Percentiles rank a stretch among this genome's conserved stretches.
phyloP scores from a whole-genome alignment of 2,888 invertebrate species.

The Caenorhabditis imperialis region DNA sequence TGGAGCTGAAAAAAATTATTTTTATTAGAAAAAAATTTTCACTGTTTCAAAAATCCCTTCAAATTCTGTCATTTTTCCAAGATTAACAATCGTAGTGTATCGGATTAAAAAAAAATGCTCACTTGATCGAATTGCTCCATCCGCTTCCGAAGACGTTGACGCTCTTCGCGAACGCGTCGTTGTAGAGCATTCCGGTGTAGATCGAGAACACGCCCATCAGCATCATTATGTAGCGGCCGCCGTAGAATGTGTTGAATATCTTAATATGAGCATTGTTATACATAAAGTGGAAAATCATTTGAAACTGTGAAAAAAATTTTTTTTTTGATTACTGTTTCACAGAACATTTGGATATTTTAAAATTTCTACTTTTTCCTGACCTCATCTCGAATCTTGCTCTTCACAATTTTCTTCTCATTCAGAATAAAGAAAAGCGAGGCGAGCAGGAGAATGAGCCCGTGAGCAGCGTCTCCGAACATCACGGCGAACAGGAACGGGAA shows the following conservation, averaged over 20 bases:
- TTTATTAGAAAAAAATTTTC: background rate
- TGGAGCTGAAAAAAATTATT: slow-evolving; percentile 26
- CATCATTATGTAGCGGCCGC: slow-evolving; percentile 73
- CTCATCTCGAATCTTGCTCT: slow-evolving; percentile 72
- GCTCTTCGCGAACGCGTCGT: slow-evolving; percentile 76
- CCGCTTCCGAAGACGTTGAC: slow-evolving; percentile 79
- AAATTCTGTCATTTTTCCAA: slow-evolving; percentile 1
- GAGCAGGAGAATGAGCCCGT: slow-evolving; percentile 90
- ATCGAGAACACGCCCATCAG: slow-evolving; percentile 75
- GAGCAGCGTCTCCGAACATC: slow-evolving; percentile 98
- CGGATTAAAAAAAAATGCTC: slow-evolving; percentile 2
- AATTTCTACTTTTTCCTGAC: too few relatives aligned
- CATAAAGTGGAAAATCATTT: too few relatives aligned
- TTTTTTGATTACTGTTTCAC: background rate
- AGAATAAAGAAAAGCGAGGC: slow-evolving; percentile 95
- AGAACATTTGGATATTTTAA: too few relatives aligned
- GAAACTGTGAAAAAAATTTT: background rate
- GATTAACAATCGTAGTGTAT: too few relatives aligned
- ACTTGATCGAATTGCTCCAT: slow-evolving; percentile 76
- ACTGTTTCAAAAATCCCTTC: background rate
- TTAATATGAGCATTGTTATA: too few relatives aligned
- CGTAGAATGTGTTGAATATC: slow-evolving; percentile 71
- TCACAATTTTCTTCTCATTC: slow-evolving; percentile 87
- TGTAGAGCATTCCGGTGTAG: slow-evolving; percentile 74
- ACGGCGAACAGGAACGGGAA: slow-evolving; percentile 97